A percentile compares a stretch with the other conserved stretches of the same genome.
These are phyloP conservation scores for Zonitis immaculata DNA, from an alignment of 2,888 invertebrate species.

Conservation along the genomic window DNA sequence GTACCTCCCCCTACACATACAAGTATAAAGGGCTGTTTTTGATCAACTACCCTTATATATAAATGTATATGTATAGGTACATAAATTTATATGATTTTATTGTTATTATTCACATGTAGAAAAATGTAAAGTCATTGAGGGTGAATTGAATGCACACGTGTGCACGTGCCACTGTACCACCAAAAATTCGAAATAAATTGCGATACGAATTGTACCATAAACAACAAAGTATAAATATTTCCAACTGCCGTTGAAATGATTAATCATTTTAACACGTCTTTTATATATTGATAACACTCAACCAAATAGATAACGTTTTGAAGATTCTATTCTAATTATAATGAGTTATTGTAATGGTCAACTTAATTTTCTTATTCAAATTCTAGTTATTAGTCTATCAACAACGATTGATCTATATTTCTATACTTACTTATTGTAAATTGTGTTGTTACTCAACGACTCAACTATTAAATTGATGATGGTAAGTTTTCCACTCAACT, in stretches of 20 bases:
- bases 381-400: not conserved
- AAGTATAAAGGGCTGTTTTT: not conserved
- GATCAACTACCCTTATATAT: not conserved
- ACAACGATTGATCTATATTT: not conserved
- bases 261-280: slow-evolving; percentile 20
- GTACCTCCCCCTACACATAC: not conserved
- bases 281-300: not conserved
- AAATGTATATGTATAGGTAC: no score
- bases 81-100: not conserved
- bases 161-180: not conserved
- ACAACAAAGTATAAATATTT: not conserved
- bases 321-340: not conserved
- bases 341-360: not conserved
- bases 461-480: not conserved
- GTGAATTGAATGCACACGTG: not conserved
- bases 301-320: not conserved
- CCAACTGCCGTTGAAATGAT: slow-evolving; percentile 6
- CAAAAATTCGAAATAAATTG: not conserved
- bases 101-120: not conserved
- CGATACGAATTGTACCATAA: not conserved
- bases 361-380: not conserved
- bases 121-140: not conserved
- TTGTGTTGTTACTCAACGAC: not conserved
- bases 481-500: not conserved
- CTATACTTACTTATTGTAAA: no score